Conservation (phyloP, 2,113 vertebrate species). For the Holacanthus passer region DNA sequence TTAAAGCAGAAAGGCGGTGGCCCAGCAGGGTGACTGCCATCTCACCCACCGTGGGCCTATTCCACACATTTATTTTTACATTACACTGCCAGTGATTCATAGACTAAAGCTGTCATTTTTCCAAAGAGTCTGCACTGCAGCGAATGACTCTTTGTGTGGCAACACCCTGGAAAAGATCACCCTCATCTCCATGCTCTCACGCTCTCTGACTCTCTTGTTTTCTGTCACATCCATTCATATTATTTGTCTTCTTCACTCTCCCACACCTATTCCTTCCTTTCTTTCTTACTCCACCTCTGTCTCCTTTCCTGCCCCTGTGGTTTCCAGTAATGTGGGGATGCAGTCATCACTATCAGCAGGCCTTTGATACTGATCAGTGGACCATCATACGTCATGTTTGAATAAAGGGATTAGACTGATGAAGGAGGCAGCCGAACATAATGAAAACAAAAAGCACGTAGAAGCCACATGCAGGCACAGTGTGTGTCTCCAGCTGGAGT, state of each 20-base stretch:
- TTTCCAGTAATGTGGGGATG: slow-evolving; percentile 57
- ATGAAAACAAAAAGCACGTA: slow-evolving; percentile 44
- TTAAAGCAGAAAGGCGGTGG: neutral
- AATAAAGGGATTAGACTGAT: slow-evolving; percentile 66
- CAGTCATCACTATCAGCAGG: slow-evolving; percentile 36
- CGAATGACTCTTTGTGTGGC: slow-evolving; percentile 1
- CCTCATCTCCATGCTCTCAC: neutral
- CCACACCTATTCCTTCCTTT: slow-evolving; percentile 2
- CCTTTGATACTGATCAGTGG: slow-evolving; percentile 65
- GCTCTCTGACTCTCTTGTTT: slow-evolving; percentile 21
- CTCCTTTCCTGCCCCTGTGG: neutral
- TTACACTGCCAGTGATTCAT: slow-evolving; percentile 5
- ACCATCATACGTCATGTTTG: slow-evolving; percentile 53
- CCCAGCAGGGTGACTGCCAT: slow-evolving; percentile 12
- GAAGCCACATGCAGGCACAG: slow-evolving; percentile 10
- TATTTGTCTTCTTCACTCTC: slow-evolving; percentile 2
- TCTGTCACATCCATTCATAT: slow-evolving; percentile 37
- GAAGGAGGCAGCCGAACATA: slow-evolving; percentile 46
- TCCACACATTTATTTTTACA: slow-evolving; percentile 23
- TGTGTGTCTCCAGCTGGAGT: slow-evolving; percentile 12
- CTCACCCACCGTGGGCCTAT: neutral
- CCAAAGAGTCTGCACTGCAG: slow-evolving; percentile 19
- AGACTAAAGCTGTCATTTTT: slow-evolving; percentile 15
- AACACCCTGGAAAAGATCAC: slow-evolving; percentile 25
- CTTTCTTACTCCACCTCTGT: neutral